Base-by-base conservation (phyloP, 2,888 invertebrate species). In the Autographa gamma region DNA sequence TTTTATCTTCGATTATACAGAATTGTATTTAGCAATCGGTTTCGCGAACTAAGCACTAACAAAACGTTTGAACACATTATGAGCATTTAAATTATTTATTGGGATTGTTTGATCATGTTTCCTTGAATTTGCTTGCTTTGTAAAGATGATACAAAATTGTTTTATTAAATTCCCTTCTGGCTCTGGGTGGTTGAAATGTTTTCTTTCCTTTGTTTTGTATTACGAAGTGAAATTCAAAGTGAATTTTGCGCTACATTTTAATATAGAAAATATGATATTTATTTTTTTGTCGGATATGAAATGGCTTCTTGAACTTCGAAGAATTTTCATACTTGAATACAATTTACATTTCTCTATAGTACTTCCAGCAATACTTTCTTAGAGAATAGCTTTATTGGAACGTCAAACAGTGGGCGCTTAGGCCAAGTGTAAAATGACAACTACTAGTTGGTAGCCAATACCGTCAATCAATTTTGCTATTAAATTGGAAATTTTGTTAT, bases 61-160 rank as follows among this genome's bases (percentile, higher is more conserved):
- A 34, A 67, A 75, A 56, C 38, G 60, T 70, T 74, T 62, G 60
- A 75, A 71, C 34, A 60, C 54, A 65, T 73, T 58, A 70, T 14
- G n/a, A 62, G 31, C 63, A 64, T 71, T 73, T 58, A 60, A 59
- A 69, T 81, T 68, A 75, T 81, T 75, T 71, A 82, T 82, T 58
- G 66, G 32, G 25, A 19, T 68, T 73, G 60, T 74, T 69, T 60
- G 41, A 68, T 67, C 48, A 38, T 60, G 43, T 76, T 66, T 41
- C 66, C 34, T 74, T 58, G 14, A 61, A 48, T 74, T 32, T 63
- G 32, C 34, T 41, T 13, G 16, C 8, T 64, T 73, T 48, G 19
- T 60, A 5, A 2, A 63, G 32, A 61, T 64, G 25, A 54, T 67
- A 61, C 59, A 5, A 14, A 34, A 58, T 41, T 6, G 54, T 56